Percentiles rank a stretch among this genome's conserved stretches.
Evolutionary conservation across 2,888 invertebrate species (phyloP).

Genomic region (Patella pellucida): DNA sequence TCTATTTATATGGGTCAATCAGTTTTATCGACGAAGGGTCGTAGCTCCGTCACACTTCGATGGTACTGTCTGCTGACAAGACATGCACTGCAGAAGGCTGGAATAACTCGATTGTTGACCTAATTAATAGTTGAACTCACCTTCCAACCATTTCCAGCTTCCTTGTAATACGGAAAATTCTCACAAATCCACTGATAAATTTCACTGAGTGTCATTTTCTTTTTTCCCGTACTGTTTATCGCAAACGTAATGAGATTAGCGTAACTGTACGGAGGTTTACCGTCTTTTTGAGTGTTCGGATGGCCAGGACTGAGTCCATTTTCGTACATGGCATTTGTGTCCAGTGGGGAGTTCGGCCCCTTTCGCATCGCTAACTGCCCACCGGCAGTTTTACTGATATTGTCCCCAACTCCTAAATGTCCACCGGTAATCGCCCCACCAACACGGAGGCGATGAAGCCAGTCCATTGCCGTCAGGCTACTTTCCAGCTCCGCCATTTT

Average conservation of each 20-base stretch:
- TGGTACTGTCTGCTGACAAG: no score
- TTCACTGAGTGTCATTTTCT: constrained; percentile 82
- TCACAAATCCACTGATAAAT: constrained; percentile 82
- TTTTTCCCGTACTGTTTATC: constrained; percentile 78
- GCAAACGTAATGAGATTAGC: constrained; percentile 81
- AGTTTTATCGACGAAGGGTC: no score
- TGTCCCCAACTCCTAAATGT: constrained; percentile 37
- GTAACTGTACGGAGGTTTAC: constrained; percentile 76
- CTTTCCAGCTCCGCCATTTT: constrained; percentile 71
- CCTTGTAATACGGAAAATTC: constrained; percentile 81
- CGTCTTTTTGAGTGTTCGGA: constrained; percentile 61
- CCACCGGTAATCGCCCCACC: constrained; percentile 60
- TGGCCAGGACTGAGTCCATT: constrained; percentile 39
- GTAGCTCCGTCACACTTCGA: no score
- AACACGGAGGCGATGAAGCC: constrained; percentile 72
- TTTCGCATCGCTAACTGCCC: constrained; percentile 60
- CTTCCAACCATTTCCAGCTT: constrained; percentile 81
- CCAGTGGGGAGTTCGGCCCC: constrained; percentile 63
- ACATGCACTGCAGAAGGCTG: no score
- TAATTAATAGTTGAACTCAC: constrained; percentile 69
- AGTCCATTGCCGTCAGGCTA: constrained; percentile 74
- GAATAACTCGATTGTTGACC: no score
- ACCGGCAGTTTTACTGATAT: constrained; percentile 48
- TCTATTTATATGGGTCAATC: no score
- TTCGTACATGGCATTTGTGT: constrained; percentile 60